These are phyloP conservation scores for Pharmacophagus antenor DNA, from an alignment of 2,888 invertebrate genomes.

Conservation along the genomic window DNA sequence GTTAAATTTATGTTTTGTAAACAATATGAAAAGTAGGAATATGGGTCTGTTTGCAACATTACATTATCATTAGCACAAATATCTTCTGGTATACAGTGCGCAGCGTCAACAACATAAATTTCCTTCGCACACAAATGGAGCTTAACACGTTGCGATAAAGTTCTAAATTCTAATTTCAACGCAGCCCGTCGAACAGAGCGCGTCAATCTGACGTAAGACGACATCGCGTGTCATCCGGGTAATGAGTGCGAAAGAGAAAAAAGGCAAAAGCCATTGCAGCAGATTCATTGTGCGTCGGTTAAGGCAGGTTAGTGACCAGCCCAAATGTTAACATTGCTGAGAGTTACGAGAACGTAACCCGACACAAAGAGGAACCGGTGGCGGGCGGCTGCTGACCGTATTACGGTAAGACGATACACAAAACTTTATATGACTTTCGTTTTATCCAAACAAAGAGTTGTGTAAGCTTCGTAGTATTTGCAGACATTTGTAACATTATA, in stretches of 20 bases:
- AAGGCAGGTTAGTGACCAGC: slow-evolving; percentile 26
- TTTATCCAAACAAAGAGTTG: not conserved
- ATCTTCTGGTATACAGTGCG: too few species aligned
- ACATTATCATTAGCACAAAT: too few species aligned
- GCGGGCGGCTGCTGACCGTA: slow-evolving; percentile 1
- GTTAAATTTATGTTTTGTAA: too few species aligned
- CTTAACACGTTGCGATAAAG: not conserved
- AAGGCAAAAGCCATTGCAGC: not conserved
- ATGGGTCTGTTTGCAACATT: too few species aligned
- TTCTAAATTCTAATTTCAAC: not conserved
- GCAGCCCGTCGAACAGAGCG: not conserved
- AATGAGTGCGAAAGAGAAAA: slow-evolving; percentile 9
- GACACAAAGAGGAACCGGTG: slow-evolving; percentile 1
- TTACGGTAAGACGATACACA: slow-evolving; percentile 12
- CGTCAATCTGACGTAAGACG: slow-evolving; percentile 20
- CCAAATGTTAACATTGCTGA: slow-evolving; percentile 8
- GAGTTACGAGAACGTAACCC: slow-evolving; percentile 19
- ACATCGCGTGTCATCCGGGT: slow-evolving; percentile 6
- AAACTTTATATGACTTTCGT: slow-evolving; percentile 1
- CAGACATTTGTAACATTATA: too few species aligned
- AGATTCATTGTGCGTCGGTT: slow-evolving; percentile 8
- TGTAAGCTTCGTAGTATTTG: too few species aligned
- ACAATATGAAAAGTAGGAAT: too few species aligned
- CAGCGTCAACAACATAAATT: too few species aligned
- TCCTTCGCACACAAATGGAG: not conserved